A percentile compares a stretch with the other conserved stretches of the same genome.
Evolutionary conservation across 2,113 vertebrate species (phyloP).

Genomic region (Leptosomus discolor): DNA sequence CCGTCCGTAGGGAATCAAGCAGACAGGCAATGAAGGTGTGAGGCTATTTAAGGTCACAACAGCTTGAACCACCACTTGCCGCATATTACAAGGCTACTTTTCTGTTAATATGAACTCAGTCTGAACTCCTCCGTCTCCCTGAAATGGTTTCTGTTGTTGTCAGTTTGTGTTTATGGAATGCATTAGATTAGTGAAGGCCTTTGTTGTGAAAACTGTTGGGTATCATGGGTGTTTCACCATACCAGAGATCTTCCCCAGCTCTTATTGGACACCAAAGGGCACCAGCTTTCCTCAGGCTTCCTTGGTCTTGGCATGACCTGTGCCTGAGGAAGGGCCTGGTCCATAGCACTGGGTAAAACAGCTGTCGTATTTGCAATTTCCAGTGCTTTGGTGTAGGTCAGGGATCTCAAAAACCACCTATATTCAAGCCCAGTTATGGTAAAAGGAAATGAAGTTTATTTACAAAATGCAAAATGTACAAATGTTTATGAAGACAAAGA

Average conservation of each 20-base stretch:
- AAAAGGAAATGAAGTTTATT: not conserved
- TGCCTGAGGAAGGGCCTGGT: not conserved
- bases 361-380: not conserved
- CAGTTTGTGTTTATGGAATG: not conserved
- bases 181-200: not conserved
- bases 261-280: not conserved
- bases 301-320: not conserved
- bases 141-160: not conserved
- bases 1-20: not conserved
- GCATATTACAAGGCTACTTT: not conserved
- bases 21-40: not conserved
- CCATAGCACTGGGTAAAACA: not conserved
- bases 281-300: not conserved
- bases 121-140: not conserved
- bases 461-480: not conserved
- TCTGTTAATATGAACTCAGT: not conserved
- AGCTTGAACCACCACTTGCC: not conserved
- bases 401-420: not conserved
- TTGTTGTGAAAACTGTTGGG: not conserved
- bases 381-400: accelerated
- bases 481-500: not conserved
- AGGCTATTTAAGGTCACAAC: not conserved
- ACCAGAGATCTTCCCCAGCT: not conserved
- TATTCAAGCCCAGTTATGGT: not conserved
- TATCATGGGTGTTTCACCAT: not conserved